A percentile compares a stretch with the other conserved stretches of the same genome.
Conservation (phyloP, 2,888 invertebrate genomes). For the Limnephilus auricula region DNA sequence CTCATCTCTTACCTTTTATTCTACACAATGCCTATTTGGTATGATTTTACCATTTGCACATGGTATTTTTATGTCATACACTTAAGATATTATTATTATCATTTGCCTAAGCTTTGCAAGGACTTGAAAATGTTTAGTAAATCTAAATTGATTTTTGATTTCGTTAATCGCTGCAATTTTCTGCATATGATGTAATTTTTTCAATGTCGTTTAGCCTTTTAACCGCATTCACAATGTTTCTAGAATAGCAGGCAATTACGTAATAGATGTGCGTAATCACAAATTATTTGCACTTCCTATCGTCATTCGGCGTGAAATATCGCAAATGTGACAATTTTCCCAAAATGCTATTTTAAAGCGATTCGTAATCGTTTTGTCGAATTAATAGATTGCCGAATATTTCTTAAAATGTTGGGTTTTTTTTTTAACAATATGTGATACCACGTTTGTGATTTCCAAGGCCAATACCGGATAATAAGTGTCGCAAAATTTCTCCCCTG, state of each 20-base stretch:
- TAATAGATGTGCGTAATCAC: neutral
- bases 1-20: constrained; percentile 16
- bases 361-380: no score
- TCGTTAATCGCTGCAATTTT: neutral
- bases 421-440: no score
- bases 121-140: neutral
- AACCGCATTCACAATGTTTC: neutral
- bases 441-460: no score
- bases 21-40: neutral
- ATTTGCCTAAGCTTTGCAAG: neutral
- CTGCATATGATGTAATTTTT: neutral
- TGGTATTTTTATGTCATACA: neutral
- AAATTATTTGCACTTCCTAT: neutral
- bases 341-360: no score
- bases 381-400: no score
- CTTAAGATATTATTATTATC: constrained; percentile 2
- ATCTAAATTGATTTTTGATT: neutral
- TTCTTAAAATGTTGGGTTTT: no score
- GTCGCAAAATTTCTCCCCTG: no score
- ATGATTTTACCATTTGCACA: neutral
- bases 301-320: no score
- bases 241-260: neutral
- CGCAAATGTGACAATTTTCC: no score
- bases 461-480: no score
- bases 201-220: neutral